Evolutionary conservation across 2,797 vertebrate genomes (phyloP).

Genomic region (Pseudocheirus occidentalis): DNA sequence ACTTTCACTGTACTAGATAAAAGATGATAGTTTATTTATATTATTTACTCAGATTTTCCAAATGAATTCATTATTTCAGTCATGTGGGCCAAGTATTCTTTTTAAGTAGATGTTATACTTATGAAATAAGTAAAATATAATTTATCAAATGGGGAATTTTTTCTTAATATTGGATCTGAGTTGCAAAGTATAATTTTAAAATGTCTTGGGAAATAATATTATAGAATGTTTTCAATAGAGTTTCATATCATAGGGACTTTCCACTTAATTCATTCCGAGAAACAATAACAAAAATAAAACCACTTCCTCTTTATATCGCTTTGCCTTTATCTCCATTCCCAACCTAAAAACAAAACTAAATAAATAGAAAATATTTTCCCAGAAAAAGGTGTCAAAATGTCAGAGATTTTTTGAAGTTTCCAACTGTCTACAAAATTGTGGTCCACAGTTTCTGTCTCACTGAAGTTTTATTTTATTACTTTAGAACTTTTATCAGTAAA

Average conservation of each 20-base stretch:
- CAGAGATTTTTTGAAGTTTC: conserved; percentile 2
- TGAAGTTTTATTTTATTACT: conserved; percentile 62
- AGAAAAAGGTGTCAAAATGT: background rate
- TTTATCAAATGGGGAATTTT: background rate
- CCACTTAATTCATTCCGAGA: background rate
- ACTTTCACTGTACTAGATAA: background rate
- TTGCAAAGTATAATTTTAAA: background rate
- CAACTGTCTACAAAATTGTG: conserved; percentile 39
- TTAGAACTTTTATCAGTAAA: conserved; percentile 68
- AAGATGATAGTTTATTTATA: background rate
- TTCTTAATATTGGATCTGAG: background rate
- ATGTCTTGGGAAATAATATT: background rate
- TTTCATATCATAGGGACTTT: background rate
- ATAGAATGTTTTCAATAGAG: conserved; percentile 25
- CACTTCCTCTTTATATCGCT: background rate
- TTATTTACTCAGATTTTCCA: conserved; percentile 6
- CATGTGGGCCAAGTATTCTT: background rate
- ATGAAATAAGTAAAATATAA: background rate
- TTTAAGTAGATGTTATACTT: background rate
- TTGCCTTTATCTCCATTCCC: background rate
- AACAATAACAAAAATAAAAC: background rate
- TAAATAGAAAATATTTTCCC: background rate
- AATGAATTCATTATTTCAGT: background rate
- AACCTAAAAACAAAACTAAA: conserved; percentile 1
- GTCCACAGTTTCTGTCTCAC: conserved; percentile 45